Evolutionary conservation across 2,113 vertebrate genomes (phyloP), one percentile per base, ranked within the genome.

Genomic region (Plectropomus leopardus): DNA sequence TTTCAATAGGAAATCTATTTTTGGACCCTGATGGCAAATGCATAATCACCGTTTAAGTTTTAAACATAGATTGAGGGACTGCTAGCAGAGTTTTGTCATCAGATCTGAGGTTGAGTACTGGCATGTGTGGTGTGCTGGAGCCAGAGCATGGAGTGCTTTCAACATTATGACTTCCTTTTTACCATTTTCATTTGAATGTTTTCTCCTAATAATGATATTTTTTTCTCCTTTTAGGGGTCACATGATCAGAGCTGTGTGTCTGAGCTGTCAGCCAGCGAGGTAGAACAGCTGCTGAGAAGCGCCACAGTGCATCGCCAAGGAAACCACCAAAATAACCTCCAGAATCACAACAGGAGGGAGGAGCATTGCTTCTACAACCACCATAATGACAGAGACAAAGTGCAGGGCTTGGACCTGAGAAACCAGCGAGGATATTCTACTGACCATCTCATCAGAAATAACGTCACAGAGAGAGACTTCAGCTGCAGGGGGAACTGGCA

Each of bases 241-340:
- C 71, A 30, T 81, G 87, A 76, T 32, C 80, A 86, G 63, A 94
- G 94, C 0, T 87, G 92, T 32, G 84, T 93, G 0, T 92, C 94
- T 19, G 93, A 93, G 76, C 95, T 97, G 53, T 96, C 95, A 3
- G 94, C 96, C n/a, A 69, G 92, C 0, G 96, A 98, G 65, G 97
- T 98, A 61, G 95, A 96, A 50, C 94, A 97, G 11, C 89, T 98
- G 32, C 89, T 97, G 67, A 92, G 95, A 69, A 95, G 95, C 55
- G 96, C 96, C 42, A 94, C 95, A 0, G 86, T 94, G 82, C 95
- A 94, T 72, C 32, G 45, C 16, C 76, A 80, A 44, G 57, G 16
- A 0, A 82, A 81, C 16, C 36, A 65, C 2, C 73, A 36, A 6
- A 70, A 50, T 34, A 23, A 51, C 61, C 54, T 15, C 1, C 54